These are phyloP conservation scores for Machaerirhynchus nigripectus DNA, from an alignment of 2,113 vertebrate species.

Conservation along the genomic window DNA sequence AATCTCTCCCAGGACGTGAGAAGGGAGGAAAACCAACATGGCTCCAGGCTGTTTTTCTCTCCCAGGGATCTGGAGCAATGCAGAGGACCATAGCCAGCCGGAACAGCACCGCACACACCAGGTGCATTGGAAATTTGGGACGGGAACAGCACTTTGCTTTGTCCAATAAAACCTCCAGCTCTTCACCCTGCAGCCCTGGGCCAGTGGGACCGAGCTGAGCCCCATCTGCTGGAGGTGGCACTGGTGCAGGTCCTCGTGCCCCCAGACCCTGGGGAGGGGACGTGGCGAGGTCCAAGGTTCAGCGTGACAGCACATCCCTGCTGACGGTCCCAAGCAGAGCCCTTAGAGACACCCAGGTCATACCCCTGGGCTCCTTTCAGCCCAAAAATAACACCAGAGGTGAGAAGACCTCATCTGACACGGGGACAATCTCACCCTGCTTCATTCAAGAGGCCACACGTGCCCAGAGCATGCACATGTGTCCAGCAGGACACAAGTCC, in stretches of 20 bases:
- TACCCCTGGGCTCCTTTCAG: neutral
- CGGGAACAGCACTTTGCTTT: neutral
- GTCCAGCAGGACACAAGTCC: neutral
- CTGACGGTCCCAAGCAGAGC: neutral
- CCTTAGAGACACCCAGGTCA: neutral
- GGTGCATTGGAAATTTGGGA: rapidly evolving
- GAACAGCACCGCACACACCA: neutral
- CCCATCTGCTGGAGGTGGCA: neutral
- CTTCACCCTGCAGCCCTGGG: neutral
- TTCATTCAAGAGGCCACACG: rapidly evolving
- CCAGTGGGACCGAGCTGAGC: rapidly evolving
- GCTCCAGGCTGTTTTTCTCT: neutral
- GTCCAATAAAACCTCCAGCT: rapidly evolving
- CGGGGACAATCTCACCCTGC: rapidly evolving
- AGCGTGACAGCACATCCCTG: rapidly evolving
- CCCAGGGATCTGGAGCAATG: neutral
- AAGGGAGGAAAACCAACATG: neutral
- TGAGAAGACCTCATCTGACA: neutral
- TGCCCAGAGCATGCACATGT: neutral
- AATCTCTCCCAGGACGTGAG: neutral
- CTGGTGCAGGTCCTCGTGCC: neutral
- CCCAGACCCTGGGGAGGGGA: rapidly evolving
- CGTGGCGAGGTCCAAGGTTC: rapidly evolving
- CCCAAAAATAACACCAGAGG: rapidly evolving
- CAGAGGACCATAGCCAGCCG: rapidly evolving